Conservation (phyloP, 2,113 vertebrate species). For the Forbesichthys agassizii region DNA sequence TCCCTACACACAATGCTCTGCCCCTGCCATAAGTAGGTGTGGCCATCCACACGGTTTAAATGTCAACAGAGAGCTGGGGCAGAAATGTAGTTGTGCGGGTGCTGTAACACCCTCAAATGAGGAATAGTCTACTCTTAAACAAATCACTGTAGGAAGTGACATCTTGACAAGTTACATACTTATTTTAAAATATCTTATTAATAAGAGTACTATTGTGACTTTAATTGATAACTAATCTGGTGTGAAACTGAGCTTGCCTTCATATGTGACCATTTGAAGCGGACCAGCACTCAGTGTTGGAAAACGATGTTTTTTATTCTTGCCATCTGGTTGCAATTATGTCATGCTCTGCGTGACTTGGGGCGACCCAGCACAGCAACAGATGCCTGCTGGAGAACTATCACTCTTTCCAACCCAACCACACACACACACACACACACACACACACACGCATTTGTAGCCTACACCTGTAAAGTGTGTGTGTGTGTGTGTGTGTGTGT, state of each 20-base stretch:
- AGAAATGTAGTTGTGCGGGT: no score
- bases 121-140: background rate
- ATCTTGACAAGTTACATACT: no score
- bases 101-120: no score
- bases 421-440: background rate
- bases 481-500: constrained; percentile 3
- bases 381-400: constrained; percentile 4
- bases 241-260: constrained; percentile 4
- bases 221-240: no score
- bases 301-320: constrained; percentile 15
- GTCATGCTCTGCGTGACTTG: constrained; percentile 14
- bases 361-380: constrained; percentile 21
- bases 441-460: background rate
- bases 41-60: no score
- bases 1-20: background rate
- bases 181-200: no score
- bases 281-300: constrained; percentile 23
- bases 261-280: constrained; percentile 12
- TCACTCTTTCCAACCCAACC: constrained; percentile 10
- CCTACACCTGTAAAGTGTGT: background rate
- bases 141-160: background rate
- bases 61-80: no score
- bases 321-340: constrained; percentile 35
- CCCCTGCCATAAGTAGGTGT: no score
- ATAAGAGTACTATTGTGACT: no score